These are phyloP conservation scores for Cladorhizidae sp. DNA, from an alignment of 37 sponge, comb jelly and placozoan species.

Conservation along the genomic window DNA sequence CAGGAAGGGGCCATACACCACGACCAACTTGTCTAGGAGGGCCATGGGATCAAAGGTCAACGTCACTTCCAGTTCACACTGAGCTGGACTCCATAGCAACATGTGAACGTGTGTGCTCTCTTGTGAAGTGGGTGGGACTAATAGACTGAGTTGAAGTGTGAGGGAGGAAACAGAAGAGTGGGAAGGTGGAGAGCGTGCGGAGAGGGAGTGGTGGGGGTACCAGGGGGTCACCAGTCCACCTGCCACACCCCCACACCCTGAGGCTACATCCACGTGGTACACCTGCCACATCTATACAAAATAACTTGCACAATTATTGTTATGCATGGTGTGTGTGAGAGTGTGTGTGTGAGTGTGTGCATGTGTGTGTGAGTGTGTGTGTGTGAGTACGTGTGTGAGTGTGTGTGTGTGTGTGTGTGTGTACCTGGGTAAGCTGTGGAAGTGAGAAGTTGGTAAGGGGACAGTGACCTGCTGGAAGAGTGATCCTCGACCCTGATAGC, in stretches of 20 bases:
- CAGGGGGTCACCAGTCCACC: constrained; percentile 38
- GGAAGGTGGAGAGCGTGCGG: too few species aligned
- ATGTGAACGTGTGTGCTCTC: not conserved
- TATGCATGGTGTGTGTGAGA: too few species aligned
- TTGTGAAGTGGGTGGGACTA: constrained; percentile 6
- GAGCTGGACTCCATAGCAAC: constrained; percentile 15
- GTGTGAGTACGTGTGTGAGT: too few species aligned
- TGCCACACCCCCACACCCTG: constrained; percentile 12
- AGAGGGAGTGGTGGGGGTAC: constrained; percentile 42
- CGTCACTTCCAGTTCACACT: constrained; percentile 3
- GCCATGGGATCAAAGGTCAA: constrained; percentile 11
- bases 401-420: too few species aligned
- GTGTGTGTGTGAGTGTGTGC: too few species aligned
- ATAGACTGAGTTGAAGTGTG: not conserved
- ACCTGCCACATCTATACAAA: constrained; percentile 21
- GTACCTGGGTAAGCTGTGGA: constrained; percentile 24
- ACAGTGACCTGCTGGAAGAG: constrained; percentile 14
- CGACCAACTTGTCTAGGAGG: not conserved
- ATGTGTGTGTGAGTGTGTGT: constrained; percentile 3
- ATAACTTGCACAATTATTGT: too few species aligned
- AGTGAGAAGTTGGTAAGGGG: constrained; percentile 31
- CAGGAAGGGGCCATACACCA: constrained; percentile 39
- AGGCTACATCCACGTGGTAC: not conserved
- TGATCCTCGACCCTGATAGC: not conserved
- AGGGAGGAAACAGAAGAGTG: constrained; percentile 11